Base-by-base conservation (phyloP, 2,113 vertebrate species). In the Salvelinus alpinus region DNA sequence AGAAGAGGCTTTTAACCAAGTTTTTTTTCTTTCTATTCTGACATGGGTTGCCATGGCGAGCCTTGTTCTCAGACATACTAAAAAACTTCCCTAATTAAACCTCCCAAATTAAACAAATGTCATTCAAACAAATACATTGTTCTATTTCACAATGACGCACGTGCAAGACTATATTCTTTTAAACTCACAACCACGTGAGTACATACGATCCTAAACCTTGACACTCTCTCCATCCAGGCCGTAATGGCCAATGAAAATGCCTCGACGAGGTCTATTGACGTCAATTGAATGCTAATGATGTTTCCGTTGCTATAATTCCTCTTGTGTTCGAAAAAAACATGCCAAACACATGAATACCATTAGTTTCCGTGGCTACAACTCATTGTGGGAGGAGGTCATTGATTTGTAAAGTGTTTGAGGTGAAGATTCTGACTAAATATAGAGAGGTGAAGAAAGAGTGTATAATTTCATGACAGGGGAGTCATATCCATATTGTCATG, bases 171-270 rank as follows among this genome's bases (percentile, higher is more conserved):
- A 73, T 71, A 80, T 86, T 82, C 59, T 0, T n/a, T 14, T n/a
- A 0, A 60, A 20, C 8, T 20, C 57, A n/a, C 72, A 85, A 78
- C 59, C 60, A 88, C 1, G 3, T 67, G 16, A 77, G 34, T n/a
- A 72, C 20, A 38, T 8, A 8, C 81, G 81, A 82, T 82, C 59
- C 73, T 81, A 69, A 80, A 64, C 79, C 69, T 66, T 29, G 29
- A 75, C 27, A 31, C 54, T 1, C 25, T 57, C 74, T 54, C 64
- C 54, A 27, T 62, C 79, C 27, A 48, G 29, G 71, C 69, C 29
- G 44, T 67, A 85, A 82, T 87, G 85, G 78, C 38, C 82, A 78
- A 69, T 86, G 79, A 84, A 86, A 76, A 80, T 65, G 80, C 57
- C 70, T 64, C 47, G 6, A 48, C 14, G 65, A 78, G 64, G 57